A percentile compares a stretch with the other conserved stretches of the same genome.
Conservation (phyloP, 2,113 vertebrate genomes). For the Bubalus kerabau region DNA sequence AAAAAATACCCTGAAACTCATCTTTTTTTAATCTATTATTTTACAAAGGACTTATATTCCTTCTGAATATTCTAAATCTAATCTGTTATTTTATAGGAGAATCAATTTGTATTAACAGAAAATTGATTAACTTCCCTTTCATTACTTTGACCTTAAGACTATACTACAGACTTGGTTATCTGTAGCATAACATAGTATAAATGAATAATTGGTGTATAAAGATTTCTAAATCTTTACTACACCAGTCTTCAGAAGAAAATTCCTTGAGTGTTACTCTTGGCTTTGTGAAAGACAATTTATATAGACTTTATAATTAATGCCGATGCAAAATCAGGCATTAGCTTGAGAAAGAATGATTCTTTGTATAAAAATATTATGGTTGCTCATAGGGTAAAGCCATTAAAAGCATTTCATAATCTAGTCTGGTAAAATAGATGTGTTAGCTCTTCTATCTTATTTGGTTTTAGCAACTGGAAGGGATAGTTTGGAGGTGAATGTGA, state of each 20-base stretch:
- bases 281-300: neutral
- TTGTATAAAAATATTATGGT: slow-evolving; percentile 29
- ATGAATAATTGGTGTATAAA: neutral
- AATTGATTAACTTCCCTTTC: neutral
- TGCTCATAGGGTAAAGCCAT: neutral
- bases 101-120: neutral
- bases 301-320: slow-evolving; percentile 8
- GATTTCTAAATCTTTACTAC: neutral
- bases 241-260: neutral
- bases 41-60: slow-evolving; percentile 19
- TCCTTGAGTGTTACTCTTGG: neutral
- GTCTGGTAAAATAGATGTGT: neutral
- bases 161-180: neutral
- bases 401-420: neutral
- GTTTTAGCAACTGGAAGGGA: neutral
- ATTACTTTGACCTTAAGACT: neutral
- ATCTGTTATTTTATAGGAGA: neutral
- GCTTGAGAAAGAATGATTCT: neutral
- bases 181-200: neutral
- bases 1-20: neutral
- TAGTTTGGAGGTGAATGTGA: neutral
- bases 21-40: slow-evolving; percentile 3
- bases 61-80: slow-evolving; percentile 30
- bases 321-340: neutral
- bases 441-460: neutral